Conservation (phyloP, 2,888 invertebrate genomes). For the Spilarctia lutea region DNA sequence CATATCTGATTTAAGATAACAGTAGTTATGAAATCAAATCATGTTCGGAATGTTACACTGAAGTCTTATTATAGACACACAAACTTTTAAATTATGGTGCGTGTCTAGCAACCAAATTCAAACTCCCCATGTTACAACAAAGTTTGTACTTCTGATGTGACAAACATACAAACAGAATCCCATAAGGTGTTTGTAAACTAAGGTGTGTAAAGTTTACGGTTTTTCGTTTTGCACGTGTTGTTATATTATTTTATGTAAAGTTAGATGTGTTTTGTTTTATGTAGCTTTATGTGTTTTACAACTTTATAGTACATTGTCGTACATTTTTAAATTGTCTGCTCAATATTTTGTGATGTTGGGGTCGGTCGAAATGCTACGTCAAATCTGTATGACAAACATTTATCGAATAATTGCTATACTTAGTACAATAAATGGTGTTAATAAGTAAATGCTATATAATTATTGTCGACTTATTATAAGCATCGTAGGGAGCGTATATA, state of each 20-base stretch:
- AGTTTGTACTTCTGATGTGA: not conserved
- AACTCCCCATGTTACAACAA: not conserved
- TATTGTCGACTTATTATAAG: no score
- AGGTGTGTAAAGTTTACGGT: constrained; percentile 25
- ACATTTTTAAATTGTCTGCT: no score
- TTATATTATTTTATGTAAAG: constrained; percentile 16
- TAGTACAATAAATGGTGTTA: no score
- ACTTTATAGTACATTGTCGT: no score
- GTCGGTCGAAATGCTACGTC: no score
- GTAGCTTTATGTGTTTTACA: not conserved
- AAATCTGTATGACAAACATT: no score
- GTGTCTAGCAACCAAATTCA: not conserved
- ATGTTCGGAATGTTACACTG: not conserved
- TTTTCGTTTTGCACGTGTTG: constrained; percentile 22
- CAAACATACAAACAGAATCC: not conserved
- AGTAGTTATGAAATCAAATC: not conserved
- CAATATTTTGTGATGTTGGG: no score
- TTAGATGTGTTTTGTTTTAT: not conserved
- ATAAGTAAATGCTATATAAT: no score
- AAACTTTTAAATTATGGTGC: not conserved
- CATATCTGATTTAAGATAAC: not conserved
- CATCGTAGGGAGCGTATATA: no score
- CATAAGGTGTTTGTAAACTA: constrained; percentile 5
- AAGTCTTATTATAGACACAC: not conserved
- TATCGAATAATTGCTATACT: no score